Evolutionary conservation across 2,888 invertebrate species (phyloP).

Genomic region (Ptychoptera albimana): DNA sequence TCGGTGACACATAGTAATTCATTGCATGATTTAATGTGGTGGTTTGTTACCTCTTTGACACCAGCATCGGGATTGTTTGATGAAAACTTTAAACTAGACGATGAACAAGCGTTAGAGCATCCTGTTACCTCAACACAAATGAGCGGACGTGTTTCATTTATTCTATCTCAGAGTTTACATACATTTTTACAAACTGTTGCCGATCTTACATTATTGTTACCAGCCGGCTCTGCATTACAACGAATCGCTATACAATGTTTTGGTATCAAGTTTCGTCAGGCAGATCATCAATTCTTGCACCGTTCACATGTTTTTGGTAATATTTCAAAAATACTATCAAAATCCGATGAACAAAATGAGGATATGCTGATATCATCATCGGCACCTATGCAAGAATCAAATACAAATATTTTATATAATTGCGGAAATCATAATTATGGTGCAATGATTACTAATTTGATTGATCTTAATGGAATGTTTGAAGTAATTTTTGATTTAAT

Average conservation of each 20-base stretch:
- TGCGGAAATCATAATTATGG: slow-evolving; percentile 13
- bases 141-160: slow-evolving; percentile 51
- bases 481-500: slow-evolving; percentile 15
- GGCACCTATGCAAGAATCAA: slow-evolving; percentile 17
- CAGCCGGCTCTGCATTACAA: slow-evolving; percentile 73
- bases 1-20: slow-evolving; percentile 82
- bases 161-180: slow-evolving; percentile 63
- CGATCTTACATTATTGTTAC: slow-evolving; percentile 76
- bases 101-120: slow-evolving; percentile 43
- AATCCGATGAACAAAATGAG: slow-evolving; percentile 63
- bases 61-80: slow-evolving; percentile 29
- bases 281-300: slow-evolving; percentile 85
- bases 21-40: slow-evolving; percentile 92
- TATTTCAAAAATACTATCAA: slow-evolving; percentile 86
- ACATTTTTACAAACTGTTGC: slow-evolving; percentile 79
- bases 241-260: slow-evolving; percentile 89
- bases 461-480: slow-evolving; percentile 28
- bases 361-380: slow-evolving; percentile 30
- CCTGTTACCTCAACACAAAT: slow-evolving; percentile 64
- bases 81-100: slow-evolving; percentile 31
- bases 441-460: slow-evolving; percentile 22
- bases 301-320: slow-evolving; percentile 87
- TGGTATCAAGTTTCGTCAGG: slow-evolving; percentile 75
- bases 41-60: slow-evolving; percentile 78
- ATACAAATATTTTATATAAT: slow-evolving; percentile 22